Evolutionary conservation across 2,797 vertebrate species (phyloP).

Genomic region (Siniperca undulata): DNA sequence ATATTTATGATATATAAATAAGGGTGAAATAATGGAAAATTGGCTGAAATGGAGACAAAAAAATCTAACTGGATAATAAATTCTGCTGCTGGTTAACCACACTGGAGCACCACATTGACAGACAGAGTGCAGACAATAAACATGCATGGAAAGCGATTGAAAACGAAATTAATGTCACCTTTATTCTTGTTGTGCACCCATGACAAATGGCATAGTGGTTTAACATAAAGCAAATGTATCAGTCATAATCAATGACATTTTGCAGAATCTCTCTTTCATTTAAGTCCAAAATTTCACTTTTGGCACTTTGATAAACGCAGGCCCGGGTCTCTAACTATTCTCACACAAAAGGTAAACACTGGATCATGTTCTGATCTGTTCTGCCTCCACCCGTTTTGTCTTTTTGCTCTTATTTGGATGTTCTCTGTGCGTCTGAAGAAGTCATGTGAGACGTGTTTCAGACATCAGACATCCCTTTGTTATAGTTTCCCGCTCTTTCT

Average conservation of each 20-base stretch:
- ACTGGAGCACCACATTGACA: not conserved
- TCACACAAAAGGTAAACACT: not conserved
- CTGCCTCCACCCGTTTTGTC: not conserved
- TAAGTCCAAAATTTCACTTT: not conserved
- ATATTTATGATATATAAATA: not conserved
- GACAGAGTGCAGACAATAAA: not conserved
- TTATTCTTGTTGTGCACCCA: not conserved
- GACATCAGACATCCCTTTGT: conserved; percentile 41
- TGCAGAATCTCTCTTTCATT: not conserved
- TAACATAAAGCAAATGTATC: not conserved
- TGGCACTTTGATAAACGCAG: not conserved
- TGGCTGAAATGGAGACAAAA: not conserved
- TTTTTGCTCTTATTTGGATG: conserved; percentile 6
- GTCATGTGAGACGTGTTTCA: conserved; percentile 16
- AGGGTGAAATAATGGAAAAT: not conserved
- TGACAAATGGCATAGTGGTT: not conserved
- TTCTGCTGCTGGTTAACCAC: not conserved
- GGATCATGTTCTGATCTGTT: conserved; percentile 6
- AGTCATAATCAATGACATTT: not conserved
- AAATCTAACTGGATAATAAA: not conserved
- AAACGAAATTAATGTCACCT: rapidly evolving
- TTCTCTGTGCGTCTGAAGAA: conserved; percentile 25
- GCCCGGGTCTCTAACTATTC: not conserved
- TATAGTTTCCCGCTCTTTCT: conserved; percentile 59
- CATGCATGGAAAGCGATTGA: not conserved